These are phyloP conservation scores for Gobio gobio DNA, from an alignment of 2,113 vertebrate species.

Conservation along the genomic window DNA sequence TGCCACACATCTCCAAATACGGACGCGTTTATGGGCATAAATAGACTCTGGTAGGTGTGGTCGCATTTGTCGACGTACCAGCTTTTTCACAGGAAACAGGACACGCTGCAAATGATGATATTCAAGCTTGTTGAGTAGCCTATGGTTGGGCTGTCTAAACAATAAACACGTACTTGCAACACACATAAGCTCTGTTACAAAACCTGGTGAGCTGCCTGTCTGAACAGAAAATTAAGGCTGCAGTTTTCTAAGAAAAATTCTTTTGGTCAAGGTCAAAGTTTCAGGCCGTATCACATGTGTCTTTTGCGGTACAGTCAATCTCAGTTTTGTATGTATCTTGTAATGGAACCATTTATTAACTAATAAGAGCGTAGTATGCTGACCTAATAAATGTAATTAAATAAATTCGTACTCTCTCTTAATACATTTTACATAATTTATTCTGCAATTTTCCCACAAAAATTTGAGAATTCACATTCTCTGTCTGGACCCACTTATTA, in stretches of 20 bases:
- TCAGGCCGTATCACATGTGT: neutral
- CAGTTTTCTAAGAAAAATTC: neutral
- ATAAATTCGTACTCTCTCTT: too few species aligned
- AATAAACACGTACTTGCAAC: neutral
- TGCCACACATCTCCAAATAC: slow-evolving; percentile 24
- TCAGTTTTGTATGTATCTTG: too few species aligned
- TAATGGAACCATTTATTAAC: too few species aligned
- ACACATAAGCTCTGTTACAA: neutral
- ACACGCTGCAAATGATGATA: neutral
- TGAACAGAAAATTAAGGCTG: neutral
- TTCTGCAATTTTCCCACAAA: too few species aligned
- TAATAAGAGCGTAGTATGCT: too few species aligned
- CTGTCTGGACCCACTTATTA: too few species aligned
- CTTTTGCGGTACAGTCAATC: neutral
- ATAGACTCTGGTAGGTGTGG: slow-evolving; percentile 48
- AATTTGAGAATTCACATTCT: too few species aligned
- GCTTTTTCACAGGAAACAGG: slow-evolving; percentile 44
- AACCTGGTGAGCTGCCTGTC: neutral
- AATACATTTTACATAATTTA: too few species aligned
- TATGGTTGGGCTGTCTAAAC: neutral
- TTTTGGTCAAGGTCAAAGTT: neutral
- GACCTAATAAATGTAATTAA: too few species aligned
- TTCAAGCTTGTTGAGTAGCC: neutral
- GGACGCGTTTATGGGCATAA: slow-evolving; percentile 25
- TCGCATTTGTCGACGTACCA: slow-evolving; percentile 47